Percentiles rank a stretch among this genome's conserved stretches.
phyloP scores from a whole-genome alignment of 2,113 vertebrate genomes.

The Orientallactaga bullata region DNA sequence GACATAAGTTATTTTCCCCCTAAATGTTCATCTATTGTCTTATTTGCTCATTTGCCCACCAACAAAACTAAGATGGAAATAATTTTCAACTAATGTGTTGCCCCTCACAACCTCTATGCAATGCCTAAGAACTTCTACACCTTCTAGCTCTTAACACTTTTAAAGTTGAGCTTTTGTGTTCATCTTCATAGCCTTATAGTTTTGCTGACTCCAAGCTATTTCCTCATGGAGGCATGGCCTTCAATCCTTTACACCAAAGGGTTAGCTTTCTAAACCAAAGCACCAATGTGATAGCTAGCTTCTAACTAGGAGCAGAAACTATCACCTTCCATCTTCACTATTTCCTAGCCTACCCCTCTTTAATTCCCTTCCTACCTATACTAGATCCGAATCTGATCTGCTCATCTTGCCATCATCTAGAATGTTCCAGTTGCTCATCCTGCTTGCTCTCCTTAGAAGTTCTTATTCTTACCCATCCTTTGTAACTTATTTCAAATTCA shows the following conservation, averaged over 20 bases:
- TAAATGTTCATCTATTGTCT: constrained; percentile 13
- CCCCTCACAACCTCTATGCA: background rate
- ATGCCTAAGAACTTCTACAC: background rate
- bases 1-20: background rate
- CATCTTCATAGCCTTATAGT: background rate
- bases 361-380: background rate
- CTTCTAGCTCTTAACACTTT: background rate
- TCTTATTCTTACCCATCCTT: background rate
- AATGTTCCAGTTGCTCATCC: background rate
- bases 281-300: background rate
- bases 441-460: background rate
- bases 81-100: background rate
- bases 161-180: background rate
- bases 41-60: background rate
- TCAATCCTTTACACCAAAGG: background rate
- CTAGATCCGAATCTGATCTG: background rate
- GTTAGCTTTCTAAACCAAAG: background rate
- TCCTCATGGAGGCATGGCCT: background rate
- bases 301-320: background rate
- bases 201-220: background rate
- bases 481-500: background rate
- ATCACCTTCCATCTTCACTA: background rate
- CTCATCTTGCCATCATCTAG: background rate
- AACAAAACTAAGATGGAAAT: background rate
- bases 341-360: background rate